A percentile compares a stretch with the other conserved stretches of the same genome.
These are phyloP conservation scores for Tipula vernalis DNA, from an alignment of 2,888 invertebrate genomes.

Conservation along the genomic window DNA sequence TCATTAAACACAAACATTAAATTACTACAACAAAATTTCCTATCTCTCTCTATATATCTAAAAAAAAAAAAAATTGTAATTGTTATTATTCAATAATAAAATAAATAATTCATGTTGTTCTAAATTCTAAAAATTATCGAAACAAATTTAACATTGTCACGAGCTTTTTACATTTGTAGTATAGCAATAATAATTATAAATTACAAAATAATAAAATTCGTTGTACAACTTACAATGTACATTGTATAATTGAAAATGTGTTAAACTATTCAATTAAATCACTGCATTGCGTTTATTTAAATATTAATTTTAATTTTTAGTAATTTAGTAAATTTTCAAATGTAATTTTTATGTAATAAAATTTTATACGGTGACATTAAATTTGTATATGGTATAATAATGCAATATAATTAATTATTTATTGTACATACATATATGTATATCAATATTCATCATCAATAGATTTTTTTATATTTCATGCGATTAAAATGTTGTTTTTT, in stretches of 20 bases:
- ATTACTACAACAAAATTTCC: not conserved
- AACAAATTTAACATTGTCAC: not conserved
- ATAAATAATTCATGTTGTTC: not conserved
- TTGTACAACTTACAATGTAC: not conserved
- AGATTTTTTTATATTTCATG: not conserved
- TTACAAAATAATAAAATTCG: not conserved
- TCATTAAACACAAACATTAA: not conserved
- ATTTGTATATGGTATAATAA: not conserved
- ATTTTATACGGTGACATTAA: not conserved
- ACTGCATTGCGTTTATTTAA: not conserved
- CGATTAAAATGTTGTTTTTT: not conserved
- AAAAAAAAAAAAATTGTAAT: not conserved
- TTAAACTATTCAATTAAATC: slow-evolving; percentile 4
- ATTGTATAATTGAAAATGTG: not conserved
- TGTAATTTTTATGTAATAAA: not conserved
- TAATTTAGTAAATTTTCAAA: not conserved
- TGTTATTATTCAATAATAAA: not conserved
- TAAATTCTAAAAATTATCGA: not conserved
- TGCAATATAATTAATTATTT: not conserved
- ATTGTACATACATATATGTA: not conserved
- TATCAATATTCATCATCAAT: not conserved
- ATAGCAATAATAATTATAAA: not conserved
- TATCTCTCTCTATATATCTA: not conserved
- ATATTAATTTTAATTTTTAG: not conserved
- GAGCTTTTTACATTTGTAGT: not conserved